Evolutionary conservation across 2,113 vertebrate genomes (phyloP), one percentile per base, ranked within the genome.

Genomic region (Rhombomys opimus): DNA sequence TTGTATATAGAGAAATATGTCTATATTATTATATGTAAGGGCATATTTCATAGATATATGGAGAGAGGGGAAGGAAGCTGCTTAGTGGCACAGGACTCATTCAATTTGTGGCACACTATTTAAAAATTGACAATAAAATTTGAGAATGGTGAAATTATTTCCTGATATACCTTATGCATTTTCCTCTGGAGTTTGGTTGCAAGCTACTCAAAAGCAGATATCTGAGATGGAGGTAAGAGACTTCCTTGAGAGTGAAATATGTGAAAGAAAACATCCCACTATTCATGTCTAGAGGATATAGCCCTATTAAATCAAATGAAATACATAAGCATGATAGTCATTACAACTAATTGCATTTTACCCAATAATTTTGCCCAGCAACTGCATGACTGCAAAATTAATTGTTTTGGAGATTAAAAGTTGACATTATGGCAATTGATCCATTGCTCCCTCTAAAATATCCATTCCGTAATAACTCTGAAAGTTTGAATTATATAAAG

Each of bases 391-490:
- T 63, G 7, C 27, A 68, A 92, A 93, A 95, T 76, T 93, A 63
- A 93, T 92, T 91, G 1, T 17, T 61, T 46, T 89, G 35, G 17
- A 65, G 13, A 57, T 84, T 97, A 87, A 94, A 95, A 91, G 63
- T 46, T 70, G n/a, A 93, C 32, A 85, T 23, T 15, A 32, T 87
- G 15, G 7, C 7, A 41, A 6, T 70, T 77, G 27, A 87, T 46
- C 61, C 20, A 67, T 73, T 73, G 8, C 18, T 61, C 18, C 30
- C 22, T 57, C 52, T 81, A 32, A 96, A 68, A 93, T 54, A 70
- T 14, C 7, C 23, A 61, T 85, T 90, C 41, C 95, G 46, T 95
- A 87, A 61, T 80, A 67, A 3, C 32, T 89, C 90, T 93, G 27
- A 80, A 18, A 13, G 0, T 1, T 22, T 91, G 8, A 46, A 75